These are phyloP conservation scores for Dinocampus coccinellae DNA, from an alignment of 2,888 invertebrate species.

Conservation along the genomic window DNA sequence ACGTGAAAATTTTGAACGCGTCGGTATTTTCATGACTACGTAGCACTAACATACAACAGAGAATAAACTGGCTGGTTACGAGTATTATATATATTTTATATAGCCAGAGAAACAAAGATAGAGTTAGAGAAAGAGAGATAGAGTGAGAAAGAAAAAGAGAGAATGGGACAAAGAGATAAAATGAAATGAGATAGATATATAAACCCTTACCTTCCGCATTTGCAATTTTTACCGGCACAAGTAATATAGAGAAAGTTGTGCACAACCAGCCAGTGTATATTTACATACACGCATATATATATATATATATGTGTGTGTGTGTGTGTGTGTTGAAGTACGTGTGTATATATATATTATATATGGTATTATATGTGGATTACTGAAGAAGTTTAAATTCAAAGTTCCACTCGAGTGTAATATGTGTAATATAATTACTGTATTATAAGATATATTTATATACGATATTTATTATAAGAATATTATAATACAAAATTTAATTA, in stretches of 20 bases:
- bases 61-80: background rate
- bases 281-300: too few relatives aligned
- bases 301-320: too few relatives aligned
- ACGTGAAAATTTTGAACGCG: background rate
- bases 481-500: too few relatives aligned
- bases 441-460: too few relatives aligned
- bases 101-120: background rate
- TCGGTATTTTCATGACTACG: background rate
- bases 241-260: constrained; percentile 52
- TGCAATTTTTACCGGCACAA: constrained; percentile 37
- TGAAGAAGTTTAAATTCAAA: background rate
- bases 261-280: constrained; percentile 25
- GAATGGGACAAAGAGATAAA: background rate
- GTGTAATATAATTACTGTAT: too few relatives aligned
- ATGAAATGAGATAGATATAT: too few relatives aligned
- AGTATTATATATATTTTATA: background rate
- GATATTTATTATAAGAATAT: too few relatives aligned
- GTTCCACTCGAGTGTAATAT: background rate
- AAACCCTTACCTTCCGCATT: constrained; percentile 46
- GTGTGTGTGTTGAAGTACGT: too few relatives aligned
- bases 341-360: too few relatives aligned
- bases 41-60: background rate
- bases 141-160: background rate
- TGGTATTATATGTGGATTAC: background rate
- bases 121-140: background rate